Evolutionary conservation across 1,140 invertebrate genomes (phyloP).

Genomic region (Eupristina koningsbergeri): DNA sequence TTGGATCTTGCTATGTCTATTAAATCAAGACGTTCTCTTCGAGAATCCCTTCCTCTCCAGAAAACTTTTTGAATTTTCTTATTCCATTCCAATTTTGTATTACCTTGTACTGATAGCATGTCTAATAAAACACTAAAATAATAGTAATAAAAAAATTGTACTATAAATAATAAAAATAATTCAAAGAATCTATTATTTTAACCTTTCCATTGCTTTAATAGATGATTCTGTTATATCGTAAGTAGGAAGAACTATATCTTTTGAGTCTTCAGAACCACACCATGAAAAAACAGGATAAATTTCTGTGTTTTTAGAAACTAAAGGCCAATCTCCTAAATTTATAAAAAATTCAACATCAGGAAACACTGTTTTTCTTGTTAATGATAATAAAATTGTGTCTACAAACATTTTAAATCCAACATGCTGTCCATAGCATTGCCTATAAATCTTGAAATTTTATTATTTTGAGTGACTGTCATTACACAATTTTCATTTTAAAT

Average conservation of each 20-base stretch:
- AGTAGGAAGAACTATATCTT: constrained; percentile 95
- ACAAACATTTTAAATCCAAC: constrained; percentile 97
- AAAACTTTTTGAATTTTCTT: constrained; percentile 85
- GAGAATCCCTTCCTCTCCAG: constrained; percentile 94
- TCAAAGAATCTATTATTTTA: constrained; percentile 41
- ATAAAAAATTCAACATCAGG: constrained; percentile 93
- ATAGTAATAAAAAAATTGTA: constrained; percentile 50
- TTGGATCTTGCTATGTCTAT: constrained; percentile 84
- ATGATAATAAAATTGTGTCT: constrained; percentile 89
- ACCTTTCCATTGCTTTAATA: constrained; percentile 92
- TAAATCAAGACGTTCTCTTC: constrained; percentile 86
- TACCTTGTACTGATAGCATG: constrained; percentile 91
- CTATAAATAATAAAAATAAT: constrained; percentile 25
- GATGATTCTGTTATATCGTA: constrained; percentile 95
- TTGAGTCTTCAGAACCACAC: constrained; percentile 90
- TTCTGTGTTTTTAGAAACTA: constrained; percentile 77
- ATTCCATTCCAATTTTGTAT: constrained; percentile 81
- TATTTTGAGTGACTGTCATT: neutral
- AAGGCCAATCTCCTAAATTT: constrained; percentile 97
- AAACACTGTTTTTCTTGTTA: constrained; percentile 86
- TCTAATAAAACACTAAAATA: constrained; percentile 89
- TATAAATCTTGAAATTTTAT: constrained; percentile 77
- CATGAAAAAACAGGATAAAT: constrained; percentile 94
- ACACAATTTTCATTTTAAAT: neutral
- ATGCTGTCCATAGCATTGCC: constrained; percentile 93